Base-by-base conservation (phyloP, 23 tunicate genomes). In the Trididemnum miniatum region DNA sequence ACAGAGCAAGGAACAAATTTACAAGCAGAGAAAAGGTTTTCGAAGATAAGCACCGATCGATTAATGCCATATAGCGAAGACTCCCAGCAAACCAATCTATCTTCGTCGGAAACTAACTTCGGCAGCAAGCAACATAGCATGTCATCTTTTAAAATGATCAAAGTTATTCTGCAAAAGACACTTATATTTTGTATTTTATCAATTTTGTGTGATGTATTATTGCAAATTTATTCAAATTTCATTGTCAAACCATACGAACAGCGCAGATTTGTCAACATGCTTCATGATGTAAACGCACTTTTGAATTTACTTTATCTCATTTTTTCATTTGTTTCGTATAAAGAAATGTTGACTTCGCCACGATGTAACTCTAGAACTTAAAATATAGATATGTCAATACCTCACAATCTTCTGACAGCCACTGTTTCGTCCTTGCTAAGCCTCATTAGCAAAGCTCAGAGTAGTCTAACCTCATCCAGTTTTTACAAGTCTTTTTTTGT, bases 261-360 rank as follows among this genome's bases (percentile, higher is more conserved):
- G 7, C 39, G 39, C 38, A 15, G 75, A 20, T 18, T 74, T 37
- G 3, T 59, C 5, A 15, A 39, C 31, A 44, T 44, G 60, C 2
- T 39, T 1, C 38, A 9, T 44, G 79, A 74, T 39, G 20, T 39
- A 7, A 36, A 18, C 29, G 34, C 79, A 37, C 38, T 74, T 74
- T 38, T 74, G 5, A 74, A 74, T 29, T 15, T 74, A 1, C 32
- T 74, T 74, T 38, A 7, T 38, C 18, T 74, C 12, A 74, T 74
- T 44, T 39, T 39, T 15, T 38, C 59, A 7, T 74, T 74, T 39
- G 60, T 25, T 9, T 1, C 26, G 9, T 74, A 37, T 29, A 74
- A 39, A 44, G 31, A 74, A n/a, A 74, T 74, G 79, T 4, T 74
- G 59, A 20, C 29, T 20, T 74, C 79, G 4, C 79, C 79, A 7